These are phyloP conservation scores for Argyresthia goedartella DNA, from an alignment of 2,888 invertebrate genomes.

Conservation along the genomic window DNA sequence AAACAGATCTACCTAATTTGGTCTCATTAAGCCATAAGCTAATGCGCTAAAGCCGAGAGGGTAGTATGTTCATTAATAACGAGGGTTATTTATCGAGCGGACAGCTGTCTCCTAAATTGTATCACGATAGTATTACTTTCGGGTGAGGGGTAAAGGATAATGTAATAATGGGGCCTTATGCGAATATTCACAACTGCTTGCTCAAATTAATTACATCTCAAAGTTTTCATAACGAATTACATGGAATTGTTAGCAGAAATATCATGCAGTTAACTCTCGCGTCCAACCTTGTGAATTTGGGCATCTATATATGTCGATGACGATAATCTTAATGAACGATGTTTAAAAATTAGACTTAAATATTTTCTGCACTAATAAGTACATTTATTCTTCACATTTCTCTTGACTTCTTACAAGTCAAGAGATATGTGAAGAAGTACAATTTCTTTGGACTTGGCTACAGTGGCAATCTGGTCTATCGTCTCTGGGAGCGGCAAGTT, in stretches of 20 bases:
- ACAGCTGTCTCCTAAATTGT: neutral
- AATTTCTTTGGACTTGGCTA: neutral
- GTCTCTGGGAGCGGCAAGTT: slow-evolving; percentile 44
- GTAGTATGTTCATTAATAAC: neutral
- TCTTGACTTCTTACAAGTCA: neutral
- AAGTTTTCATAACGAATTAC: too few species aligned
- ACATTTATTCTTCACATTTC: neutral
- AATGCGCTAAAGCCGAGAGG: neutral
- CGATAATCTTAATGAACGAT: too few species aligned
- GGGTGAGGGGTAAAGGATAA: too few species aligned
- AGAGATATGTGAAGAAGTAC: too few species aligned
- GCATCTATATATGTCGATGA: too few species aligned
- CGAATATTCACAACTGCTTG: too few species aligned
- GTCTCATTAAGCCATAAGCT: neutral
- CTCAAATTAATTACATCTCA: too few species aligned
- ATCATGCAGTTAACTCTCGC: too few species aligned
- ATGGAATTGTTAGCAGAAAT: too few species aligned
- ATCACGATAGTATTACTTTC: too few species aligned
- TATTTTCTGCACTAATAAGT: neutral
- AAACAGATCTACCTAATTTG: neutral
- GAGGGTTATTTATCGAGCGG: neutral
- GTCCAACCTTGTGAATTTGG: too few species aligned
- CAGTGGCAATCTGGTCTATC: slow-evolving; percentile 34
- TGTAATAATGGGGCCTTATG: too few species aligned
- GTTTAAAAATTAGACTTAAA: neutral